Evolutionary conservation across 2,888 invertebrate species (phyloP).

Genomic region (Smittia sp.): DNA sequence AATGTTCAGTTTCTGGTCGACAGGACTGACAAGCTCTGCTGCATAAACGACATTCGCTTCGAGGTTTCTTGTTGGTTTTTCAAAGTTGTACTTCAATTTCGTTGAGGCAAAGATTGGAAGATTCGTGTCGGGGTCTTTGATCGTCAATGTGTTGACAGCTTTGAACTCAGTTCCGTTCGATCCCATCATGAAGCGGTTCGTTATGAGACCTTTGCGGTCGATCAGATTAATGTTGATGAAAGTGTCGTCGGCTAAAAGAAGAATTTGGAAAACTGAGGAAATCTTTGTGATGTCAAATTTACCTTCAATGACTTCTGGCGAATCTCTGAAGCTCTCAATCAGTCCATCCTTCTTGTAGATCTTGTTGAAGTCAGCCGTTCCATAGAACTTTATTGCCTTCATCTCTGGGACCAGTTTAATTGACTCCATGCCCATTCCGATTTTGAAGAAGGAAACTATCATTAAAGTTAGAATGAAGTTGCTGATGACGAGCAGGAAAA

Average conservation of each 20-base stretch:
- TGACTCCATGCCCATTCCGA: constrained; percentile 82
- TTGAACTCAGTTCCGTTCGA: constrained; percentile 67
- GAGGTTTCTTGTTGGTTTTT: constrained; percentile 64
- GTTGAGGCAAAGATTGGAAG: constrained; percentile 76
- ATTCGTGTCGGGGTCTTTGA: constrained; percentile 65
- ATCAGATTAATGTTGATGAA: constrained; percentile 14
- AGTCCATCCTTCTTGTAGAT: constrained; percentile 72
- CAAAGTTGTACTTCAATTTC: constrained; percentile 68
- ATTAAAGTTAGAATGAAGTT: constrained; percentile 78
- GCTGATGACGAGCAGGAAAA: constrained; percentile 71
- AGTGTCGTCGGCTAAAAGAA: constrained; percentile 13
- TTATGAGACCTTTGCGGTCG: constrained; percentile 49
- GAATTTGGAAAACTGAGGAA: background rate
- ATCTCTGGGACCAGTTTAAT: constrained; percentile 76
- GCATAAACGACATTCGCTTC: constrained; percentile 45
- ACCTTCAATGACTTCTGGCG: constrained; percentile 57
- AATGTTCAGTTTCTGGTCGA: constrained; percentile 64
- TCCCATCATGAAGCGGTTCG: constrained; percentile 58
- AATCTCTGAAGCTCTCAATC: constrained; percentile 59
- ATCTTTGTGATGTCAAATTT: background rate
- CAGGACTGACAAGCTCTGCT: constrained; percentile 67
- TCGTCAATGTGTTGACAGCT: constrained; percentile 65
- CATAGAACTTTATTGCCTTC: constrained; percentile 70
- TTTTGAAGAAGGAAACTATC: constrained; percentile 73
- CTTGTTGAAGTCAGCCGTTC: constrained; percentile 71